These are phyloP conservation scores for Julus scanicus DNA, from an alignment of 2,888 invertebrate genomes.

Conservation along the genomic window DNA sequence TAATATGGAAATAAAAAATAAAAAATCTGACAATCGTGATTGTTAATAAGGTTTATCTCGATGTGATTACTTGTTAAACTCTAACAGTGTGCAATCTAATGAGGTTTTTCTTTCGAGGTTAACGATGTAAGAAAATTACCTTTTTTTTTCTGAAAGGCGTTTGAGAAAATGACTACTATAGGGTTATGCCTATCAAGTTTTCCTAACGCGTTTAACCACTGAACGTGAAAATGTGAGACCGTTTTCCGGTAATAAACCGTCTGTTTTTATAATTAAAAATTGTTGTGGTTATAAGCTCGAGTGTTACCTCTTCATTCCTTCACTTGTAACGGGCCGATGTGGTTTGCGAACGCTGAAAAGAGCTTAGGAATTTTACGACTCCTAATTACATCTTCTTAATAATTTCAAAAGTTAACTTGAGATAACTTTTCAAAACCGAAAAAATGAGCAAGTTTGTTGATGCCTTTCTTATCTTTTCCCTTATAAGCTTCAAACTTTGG, in stretches of 20 bases:
- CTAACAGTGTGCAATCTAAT: slow-evolving; percentile 10
- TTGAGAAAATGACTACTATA: slow-evolving; percentile 34
- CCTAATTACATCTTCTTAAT: background rate
- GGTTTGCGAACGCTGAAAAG: background rate
- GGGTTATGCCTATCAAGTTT: background rate
- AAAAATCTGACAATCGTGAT: slow-evolving; percentile 34
- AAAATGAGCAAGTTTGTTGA: background rate
- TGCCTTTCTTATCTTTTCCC: background rate
- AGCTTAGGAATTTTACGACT: background rate
- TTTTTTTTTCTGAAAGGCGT: slow-evolving; percentile 32
- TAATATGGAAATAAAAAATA: slow-evolving; percentile 2
- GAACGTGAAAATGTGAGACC: slow-evolving; percentile 8
- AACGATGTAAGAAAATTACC: slow-evolving; percentile 8
- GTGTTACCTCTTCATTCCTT: slow-evolving; percentile 32
- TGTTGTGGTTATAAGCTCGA: background rate
- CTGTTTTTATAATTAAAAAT: slow-evolving; percentile 16
- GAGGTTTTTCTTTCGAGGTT: background rate
- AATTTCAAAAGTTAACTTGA: background rate
- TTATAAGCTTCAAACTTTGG: background rate
- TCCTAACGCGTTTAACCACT: slow-evolving; percentile 1
- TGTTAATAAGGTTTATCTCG: slow-evolving; percentile 38
- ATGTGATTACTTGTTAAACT: slow-evolving; percentile 30
- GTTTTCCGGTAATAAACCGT: slow-evolving; percentile 22
- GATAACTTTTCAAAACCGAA: background rate
- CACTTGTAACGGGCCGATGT: background rate